Percentiles rank a stretch among this genome's conserved stretches.
Evolutionary conservation across 2,888 invertebrate species (phyloP).

Genomic region (Silvanus unidentatus): DNA sequence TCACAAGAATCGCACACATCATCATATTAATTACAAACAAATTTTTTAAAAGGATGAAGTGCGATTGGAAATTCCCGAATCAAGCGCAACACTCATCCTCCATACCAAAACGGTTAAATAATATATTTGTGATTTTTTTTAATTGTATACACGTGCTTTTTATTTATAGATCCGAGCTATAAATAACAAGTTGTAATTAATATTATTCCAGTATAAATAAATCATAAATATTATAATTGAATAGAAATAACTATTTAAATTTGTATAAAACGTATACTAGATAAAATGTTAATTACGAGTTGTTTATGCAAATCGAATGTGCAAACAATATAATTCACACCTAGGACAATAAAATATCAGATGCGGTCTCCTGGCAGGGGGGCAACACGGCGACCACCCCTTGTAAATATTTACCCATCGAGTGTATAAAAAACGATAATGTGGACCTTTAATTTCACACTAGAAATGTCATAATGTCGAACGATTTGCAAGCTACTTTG

Average conservation of each 20-base stretch:
- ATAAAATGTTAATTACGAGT: background rate
- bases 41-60: too few relatives aligned
- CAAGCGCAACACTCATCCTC: too few relatives aligned
- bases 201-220: constrained; percentile 12
- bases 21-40: too few relatives aligned
- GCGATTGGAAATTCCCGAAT: too few relatives aligned
- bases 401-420: too few relatives aligned
- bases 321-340: constrained; percentile 6
- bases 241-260: background rate
- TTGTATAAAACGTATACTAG: background rate
- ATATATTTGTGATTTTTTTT: too few relatives aligned
- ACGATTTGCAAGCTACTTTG: too few relatives aligned
- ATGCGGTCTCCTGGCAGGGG: too few relatives aligned
- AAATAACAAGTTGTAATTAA: constrained; percentile 15
- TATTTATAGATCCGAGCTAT: constrained; percentile 4
- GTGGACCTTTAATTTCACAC: constrained; percentile 5
- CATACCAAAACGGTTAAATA: too few relatives aligned
- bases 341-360: background rate
- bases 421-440: constrained; percentile 4
- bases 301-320: constrained; percentile 7
- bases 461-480: background rate
- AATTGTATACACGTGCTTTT: too few relatives aligned
- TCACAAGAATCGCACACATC: too few relatives aligned
- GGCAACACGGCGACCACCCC: too few relatives aligned
- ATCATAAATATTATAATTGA: constrained; percentile 6